Evolutionary conservation across 2,113 vertebrate genomes (phyloP), one percentile per base, ranked within the genome.

Genomic region (Tupaia chinensis): DNA sequence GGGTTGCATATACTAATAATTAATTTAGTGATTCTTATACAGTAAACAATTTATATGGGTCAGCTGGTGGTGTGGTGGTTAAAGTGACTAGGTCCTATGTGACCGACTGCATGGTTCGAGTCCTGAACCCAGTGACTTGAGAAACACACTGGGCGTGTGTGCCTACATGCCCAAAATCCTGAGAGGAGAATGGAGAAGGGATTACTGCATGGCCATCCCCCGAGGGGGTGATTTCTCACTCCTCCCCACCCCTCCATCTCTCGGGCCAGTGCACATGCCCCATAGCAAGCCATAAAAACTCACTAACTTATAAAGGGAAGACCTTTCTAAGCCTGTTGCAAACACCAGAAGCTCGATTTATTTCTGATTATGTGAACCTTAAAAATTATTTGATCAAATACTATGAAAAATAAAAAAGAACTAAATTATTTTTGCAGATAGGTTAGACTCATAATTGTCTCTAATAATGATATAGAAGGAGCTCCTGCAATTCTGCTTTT

Each of bases 341-440:
- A 82, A 79, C 32, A 58, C 32, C 60, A 34, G 25, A 93, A 60
- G 4, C 81, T 86, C 20, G 16, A 15, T 76, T 54, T 54, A 23
- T 70, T 72, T 97, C 93, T 91, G 54, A 66, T 70, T 76, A 22
- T 1, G n/a, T 73, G 87, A 82, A 68, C 70, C 60, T 87, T 73
- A 93, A 87, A 94, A 89, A 60, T 89, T 91, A 63, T 77, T 92
- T 79, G 12, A 2, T 87, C 76, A 82, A 92, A 83, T 72, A 23
- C 25, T n/a, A 6, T n/a, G 54, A 87, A 54, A 11, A 92, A 85
- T 74, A 74, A 78, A 34, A 60, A 82, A 89, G 79, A 44, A 72
- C 68, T 72, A 54, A 74, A 90, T 54, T 74, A 79, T 16, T 34
- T 92, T n/a, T 15, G 44, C 16, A 78, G 23, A 73, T n/a, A 84